These are phyloP conservation scores for Eupithecia abbreviata DNA, from an alignment of 2,888 invertebrate species.

Conservation along the genomic window DNA sequence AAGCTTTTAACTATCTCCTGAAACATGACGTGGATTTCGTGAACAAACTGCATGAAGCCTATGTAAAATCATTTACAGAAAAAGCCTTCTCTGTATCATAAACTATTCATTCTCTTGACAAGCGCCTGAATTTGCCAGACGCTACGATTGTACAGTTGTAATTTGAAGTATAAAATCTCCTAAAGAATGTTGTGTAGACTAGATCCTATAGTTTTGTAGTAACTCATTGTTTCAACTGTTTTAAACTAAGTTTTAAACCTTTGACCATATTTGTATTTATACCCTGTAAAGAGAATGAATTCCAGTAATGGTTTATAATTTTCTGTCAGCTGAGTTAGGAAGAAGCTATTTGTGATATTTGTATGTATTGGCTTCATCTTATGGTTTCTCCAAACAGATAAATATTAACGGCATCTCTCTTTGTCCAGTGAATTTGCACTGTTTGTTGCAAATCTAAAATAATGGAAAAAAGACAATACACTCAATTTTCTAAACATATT, in stretches of 20 bases:
- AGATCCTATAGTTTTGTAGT: constrained; percentile 76
- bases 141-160: constrained; percentile 76
- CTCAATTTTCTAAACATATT: constrained; percentile 59
- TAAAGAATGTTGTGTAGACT: constrained; percentile 73
- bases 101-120: constrained; percentile 61
- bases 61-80: constrained; percentile 93
- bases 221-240: constrained; percentile 75
- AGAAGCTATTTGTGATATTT: constrained; percentile 77
- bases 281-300: constrained; percentile 76
- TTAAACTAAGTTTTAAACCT: constrained; percentile 81
- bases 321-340: constrained; percentile 60
- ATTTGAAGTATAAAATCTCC: constrained; percentile 77
- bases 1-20: constrained; percentile 93
- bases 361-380: constrained; percentile 66
- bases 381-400: constrained; percentile 56
- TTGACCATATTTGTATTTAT: constrained; percentile 69
- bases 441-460: constrained; percentile 53
- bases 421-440: constrained; percentile 55
- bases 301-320: constrained; percentile 68
- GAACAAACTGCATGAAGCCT: constrained; percentile 95
- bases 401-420: constrained; percentile 45
- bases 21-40: constrained; percentile 95
- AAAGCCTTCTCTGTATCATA: constrained; percentile 80
- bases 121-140: constrained; percentile 61
- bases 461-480: constrained; percentile 62